Conservation (phyloP, 2,888 invertebrate genomes). For the Penaeus monodon region DNA sequence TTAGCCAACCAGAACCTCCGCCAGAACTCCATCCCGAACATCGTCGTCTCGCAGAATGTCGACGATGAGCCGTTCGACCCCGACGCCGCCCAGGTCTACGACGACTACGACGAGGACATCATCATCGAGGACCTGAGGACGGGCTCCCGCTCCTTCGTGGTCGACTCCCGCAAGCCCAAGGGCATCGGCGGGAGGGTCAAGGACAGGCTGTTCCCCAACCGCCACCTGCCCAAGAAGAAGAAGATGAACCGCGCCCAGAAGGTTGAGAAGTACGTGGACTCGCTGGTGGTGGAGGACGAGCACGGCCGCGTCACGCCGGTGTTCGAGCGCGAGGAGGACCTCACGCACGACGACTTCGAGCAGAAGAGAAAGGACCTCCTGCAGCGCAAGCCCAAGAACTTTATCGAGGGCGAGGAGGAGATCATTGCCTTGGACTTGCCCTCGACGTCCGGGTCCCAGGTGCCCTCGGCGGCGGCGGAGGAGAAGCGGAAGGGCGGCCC, state of each 20-base stretch:
- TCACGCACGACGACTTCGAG: conserved; percentile 60
- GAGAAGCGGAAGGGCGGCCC: conserved; percentile 21
- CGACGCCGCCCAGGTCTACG: neutral
- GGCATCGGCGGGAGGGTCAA: conserved; percentile 55
- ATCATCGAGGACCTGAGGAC: conserved; percentile 45
- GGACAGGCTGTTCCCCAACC: conserved; percentile 58
- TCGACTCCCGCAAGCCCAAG: conserved; percentile 24
- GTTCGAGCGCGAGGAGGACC: conserved; percentile 59
- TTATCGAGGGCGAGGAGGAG: conserved; percentile 50
- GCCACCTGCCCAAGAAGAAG: conserved; percentile 51
- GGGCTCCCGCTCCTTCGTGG: conserved; percentile 21
- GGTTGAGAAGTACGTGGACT: conserved; percentile 60
- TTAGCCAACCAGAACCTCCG: conserved; percentile 29
- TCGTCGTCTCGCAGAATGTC: conserved; percentile 1
- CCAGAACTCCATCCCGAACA: conserved; percentile 8
- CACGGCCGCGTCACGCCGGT: conserved; percentile 61
- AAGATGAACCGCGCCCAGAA: conserved; percentile 51
- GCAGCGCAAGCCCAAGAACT: conserved; percentile 37
- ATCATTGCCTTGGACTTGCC: conserved; percentile 47
- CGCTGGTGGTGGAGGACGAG: conserved; percentile 42
- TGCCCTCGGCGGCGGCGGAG: neutral
- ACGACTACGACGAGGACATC: conserved; percentile 47
- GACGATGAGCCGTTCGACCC: neutral
- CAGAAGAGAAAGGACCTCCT: conserved; percentile 61
- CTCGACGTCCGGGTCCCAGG: too few species aligned